Conservation (phyloP, 2,888 invertebrate species). For the Melanargia galathea region DNA sequence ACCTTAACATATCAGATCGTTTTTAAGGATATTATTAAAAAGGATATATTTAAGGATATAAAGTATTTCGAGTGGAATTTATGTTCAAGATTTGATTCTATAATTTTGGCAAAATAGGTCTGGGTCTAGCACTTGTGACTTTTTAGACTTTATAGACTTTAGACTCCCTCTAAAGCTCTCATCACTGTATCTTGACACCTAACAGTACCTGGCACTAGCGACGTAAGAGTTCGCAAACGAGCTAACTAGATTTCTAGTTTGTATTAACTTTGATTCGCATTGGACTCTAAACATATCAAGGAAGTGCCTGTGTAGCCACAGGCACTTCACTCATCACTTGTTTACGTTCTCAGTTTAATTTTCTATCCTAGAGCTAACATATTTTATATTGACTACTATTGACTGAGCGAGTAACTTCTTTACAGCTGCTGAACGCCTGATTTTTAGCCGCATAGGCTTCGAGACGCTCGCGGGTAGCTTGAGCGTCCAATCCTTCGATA, state of each 20-base stretch:
- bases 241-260: slow-evolving; percentile 1
- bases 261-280: slow-evolving; percentile 5
- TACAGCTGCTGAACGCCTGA: background rate
- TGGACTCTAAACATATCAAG: slow-evolving; percentile 10
- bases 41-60: no score
- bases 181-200: slow-evolving; percentile 17
- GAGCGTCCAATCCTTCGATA: no score
- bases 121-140: no score
- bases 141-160: no score
- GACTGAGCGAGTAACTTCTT: no score
- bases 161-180: slow-evolving; percentile 12
- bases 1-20: no score
- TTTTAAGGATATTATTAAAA: no score
- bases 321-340: no score
- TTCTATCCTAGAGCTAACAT: background rate
- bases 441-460: background rate
- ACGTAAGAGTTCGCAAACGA: slow-evolving; percentile 14
- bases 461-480: background rate
- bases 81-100: no score
- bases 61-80: no score
- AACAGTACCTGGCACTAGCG: slow-evolving; percentile 1
- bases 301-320: background rate
- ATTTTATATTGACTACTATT: no score
- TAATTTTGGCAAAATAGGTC: slow-evolving; percentile 16
- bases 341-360: background rate